phyloP scores from a whole-genome alignment of 2,797 vertebrate genomes.

The Onychomys arenicola region DNA sequence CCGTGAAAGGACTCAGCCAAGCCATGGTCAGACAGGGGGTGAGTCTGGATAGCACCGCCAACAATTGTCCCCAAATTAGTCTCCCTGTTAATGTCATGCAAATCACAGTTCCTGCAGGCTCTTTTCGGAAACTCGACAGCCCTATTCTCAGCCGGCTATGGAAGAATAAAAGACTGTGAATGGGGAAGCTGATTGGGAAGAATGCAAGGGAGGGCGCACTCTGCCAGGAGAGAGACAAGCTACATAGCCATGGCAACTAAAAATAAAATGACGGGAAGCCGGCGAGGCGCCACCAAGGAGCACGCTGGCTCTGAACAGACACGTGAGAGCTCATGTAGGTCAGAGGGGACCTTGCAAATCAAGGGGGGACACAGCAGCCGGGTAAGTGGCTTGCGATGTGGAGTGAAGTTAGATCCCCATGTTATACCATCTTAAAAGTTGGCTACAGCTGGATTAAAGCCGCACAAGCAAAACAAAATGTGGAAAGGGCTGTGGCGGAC shows the following conservation, averaged over 20 bases:
- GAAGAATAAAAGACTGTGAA: background rate
- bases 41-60: rapidly evolving
- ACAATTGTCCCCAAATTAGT: background rate
- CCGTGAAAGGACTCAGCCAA: background rate
- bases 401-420: no score
- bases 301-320: background rate
- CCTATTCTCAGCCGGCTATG: rapidly evolving
- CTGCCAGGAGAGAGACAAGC: background rate
- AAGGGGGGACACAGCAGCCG: rapidly evolving
- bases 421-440: background rate
- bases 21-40: rapidly evolving
- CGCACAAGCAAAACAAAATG: rapidly evolving
- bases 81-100: background rate
- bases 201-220: rapidly evolving
- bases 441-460: background rate
- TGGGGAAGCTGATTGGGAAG: rapidly evolving
- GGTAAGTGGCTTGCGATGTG: rapidly evolving
- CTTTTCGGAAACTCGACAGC: background rate
- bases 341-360: rapidly evolving
- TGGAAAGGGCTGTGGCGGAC: background rate
- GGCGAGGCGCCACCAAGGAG: background rate
- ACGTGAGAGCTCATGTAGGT: rapidly evolving
- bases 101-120: background rate
- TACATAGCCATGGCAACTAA: background rate
- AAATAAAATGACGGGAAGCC: background rate